A percentile compares a stretch with the other conserved stretches of the same genome.
phyloP scores from a whole-genome alignment of 1,140 invertebrate species.

The Lordiphosa clarofinis region DNA sequence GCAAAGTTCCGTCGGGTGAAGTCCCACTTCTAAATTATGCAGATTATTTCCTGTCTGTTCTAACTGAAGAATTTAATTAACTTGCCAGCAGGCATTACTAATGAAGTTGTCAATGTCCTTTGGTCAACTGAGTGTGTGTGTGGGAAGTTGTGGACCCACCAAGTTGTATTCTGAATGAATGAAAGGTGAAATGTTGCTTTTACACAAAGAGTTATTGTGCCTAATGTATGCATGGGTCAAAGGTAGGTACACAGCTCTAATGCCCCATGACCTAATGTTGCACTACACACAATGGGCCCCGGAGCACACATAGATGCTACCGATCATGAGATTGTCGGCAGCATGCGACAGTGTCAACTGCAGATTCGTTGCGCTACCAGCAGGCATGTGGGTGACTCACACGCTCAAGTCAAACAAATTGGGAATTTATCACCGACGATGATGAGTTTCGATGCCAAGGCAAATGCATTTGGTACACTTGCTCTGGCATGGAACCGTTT shows the following conservation, averaged over 20 bases:
- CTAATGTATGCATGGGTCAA: conserved; percentile 55
- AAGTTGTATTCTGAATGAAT: conserved; percentile 39
- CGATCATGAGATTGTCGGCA: conserved; percentile 28
- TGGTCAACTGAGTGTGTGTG: not conserved
- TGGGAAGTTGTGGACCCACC: conserved; percentile 55
- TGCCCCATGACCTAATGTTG: conserved; percentile 72
- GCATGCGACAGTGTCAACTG: conserved; percentile 57
- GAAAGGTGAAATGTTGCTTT: conserved; percentile 18
- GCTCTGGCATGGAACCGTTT: conserved; percentile 45
- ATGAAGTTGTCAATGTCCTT: conserved; percentile 8
- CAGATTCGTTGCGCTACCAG: conserved; percentile 64
- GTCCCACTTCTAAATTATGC: too few species aligned
- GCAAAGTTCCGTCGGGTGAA: too few species aligned
- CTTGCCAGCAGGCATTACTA: conserved; percentile 1
- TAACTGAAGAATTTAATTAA: conserved; percentile 4
- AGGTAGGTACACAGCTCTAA: conserved; percentile 18
- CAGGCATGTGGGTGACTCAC: conserved; percentile 24
- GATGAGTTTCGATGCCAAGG: conserved; percentile 61
- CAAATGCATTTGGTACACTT: conserved; percentile 71
- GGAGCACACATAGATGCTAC: conserved; percentile 26
- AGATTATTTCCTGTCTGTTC: not conserved
- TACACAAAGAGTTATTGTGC: conserved; percentile 68
- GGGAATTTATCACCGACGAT: conserved; percentile 72
- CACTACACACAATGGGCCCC: conserved; percentile 68
- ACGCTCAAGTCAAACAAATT: conserved; percentile 73